Percentiles rank a stretch among this genome's conserved stretches.
These are phyloP conservation scores for Phalacrocorax carbo DNA, from an alignment of 2,113 vertebrate genomes.

Conservation along the genomic window DNA sequence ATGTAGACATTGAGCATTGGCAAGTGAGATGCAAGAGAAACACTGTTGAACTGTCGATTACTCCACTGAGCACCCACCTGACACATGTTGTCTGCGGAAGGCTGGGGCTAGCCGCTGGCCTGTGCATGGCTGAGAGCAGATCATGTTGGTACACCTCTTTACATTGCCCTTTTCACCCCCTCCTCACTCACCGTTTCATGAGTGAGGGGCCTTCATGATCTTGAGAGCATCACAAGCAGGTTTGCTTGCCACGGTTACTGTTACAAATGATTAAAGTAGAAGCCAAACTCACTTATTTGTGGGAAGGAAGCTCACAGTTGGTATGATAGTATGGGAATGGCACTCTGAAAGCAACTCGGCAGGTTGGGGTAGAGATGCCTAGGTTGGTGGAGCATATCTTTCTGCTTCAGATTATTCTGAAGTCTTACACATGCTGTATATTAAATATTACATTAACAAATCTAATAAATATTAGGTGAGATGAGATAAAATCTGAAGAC, in stretches of 20 bases:
- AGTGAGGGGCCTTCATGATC: not conserved
- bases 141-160: not conserved
- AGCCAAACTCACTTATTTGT: accelerated
- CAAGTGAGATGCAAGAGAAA: not conserved
- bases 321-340: not conserved
- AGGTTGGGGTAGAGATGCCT: not conserved
- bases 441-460: not conserved
- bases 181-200: not conserved
- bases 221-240: not conserved
- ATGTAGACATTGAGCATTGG: not conserved
- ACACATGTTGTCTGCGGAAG: too few relatives aligned
- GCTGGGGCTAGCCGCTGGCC: not conserved
- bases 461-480: not conserved
- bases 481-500: not conserved
- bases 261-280: not conserved
- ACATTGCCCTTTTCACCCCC: not conserved
- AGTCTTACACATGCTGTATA: not conserved
- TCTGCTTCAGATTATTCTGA: not conserved
- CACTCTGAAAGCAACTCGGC: too few relatives aligned
- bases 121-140: not conserved
- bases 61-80: not conserved
- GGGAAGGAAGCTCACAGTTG: not conserved
- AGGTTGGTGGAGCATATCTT: not conserved
- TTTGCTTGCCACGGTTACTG: not conserved
- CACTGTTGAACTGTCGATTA: not conserved